Base-by-base conservation (phyloP, 2,888 invertebrate species). In the Archips crataeganus region DNA sequence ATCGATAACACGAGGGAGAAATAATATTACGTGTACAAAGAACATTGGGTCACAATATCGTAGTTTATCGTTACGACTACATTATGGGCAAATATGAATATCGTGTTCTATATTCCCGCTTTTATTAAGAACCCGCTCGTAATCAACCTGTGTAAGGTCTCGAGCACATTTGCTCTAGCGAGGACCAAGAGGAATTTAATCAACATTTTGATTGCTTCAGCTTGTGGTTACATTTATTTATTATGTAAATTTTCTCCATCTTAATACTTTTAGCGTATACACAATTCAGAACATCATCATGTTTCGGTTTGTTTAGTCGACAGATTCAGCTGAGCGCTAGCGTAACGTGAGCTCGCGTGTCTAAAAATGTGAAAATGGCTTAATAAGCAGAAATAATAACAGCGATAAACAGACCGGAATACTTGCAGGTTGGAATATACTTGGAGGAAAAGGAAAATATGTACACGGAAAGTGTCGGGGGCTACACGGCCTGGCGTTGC, bases 1-100 rank as follows among this genome's bases (percentile, higher is more conserved):
- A 54, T 74, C 74, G 74, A 74, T 74, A 70, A 70, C 65, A 65
- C 45, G 32, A 54, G 65, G 65, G 61, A 13, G 70, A 70, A 74
- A 70, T 74, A 74, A 74, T 70, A 69, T 74, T 65, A 61, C 65
- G 59, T 65, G 51, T 45, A 70, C 74, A 74, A 74, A 65, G 70
- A 74, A 54, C 64, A 61, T 23, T 34, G 63, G 67, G 69, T 57
- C 72, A 69, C 69, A 64, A 60, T 73, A 64, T 74, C 60, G 69
- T 65, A 68, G 72, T 59, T 54, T 67, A 67, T 72, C 69, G 65
- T 60, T 54, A 65, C 60, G 51, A 61, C 49, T 69, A 63, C 45
- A 62, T 73, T 73, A 63, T 64, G 49, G 59, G 63, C 51, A 64
- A 68, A 59, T 68, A 68, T 49, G 59, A 49, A 49, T 64, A 63